Evolutionary conservation across 2,888 invertebrate genomes (phyloP).

Genomic region (Fabriciana adippe): DNA sequence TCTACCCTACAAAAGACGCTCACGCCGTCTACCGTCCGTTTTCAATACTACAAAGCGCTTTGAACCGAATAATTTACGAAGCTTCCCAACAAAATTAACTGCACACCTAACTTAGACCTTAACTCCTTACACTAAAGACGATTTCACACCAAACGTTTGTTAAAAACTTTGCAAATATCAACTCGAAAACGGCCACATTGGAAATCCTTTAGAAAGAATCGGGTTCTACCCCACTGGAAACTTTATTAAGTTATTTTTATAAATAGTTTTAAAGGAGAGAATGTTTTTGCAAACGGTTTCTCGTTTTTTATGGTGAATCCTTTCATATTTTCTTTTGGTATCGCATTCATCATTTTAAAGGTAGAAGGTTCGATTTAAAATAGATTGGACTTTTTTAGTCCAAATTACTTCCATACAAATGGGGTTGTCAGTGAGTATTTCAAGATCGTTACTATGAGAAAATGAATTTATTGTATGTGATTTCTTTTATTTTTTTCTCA

Average conservation of each 20-base stretch:
- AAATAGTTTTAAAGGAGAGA: constrained; percentile 16
- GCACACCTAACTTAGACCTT: constrained; percentile 17
- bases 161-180: constrained; percentile 31
- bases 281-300: not conserved
- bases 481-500: too few species aligned
- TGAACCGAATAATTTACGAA: constrained; percentile 46
- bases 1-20: constrained; percentile 30
- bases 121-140: constrained; percentile 11
- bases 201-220: constrained; percentile 39
- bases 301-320: not conserved
- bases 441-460: too few species aligned
- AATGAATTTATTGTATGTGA: too few species aligned
- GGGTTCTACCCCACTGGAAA: constrained; percentile 12
- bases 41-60: constrained; percentile 39
- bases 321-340: too few species aligned
- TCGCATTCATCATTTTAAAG: too few species aligned
- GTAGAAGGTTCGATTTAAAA: too few species aligned
- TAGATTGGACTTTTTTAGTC: too few species aligned
- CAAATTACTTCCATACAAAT: too few species aligned
- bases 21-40: constrained; percentile 35
- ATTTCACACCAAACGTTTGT: not conserved
- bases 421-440: too few species aligned
- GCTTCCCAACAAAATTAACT: constrained; percentile 33
- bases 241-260: constrained; percentile 34
- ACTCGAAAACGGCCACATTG: constrained; percentile 32